Conservation (phyloP, 2,113 vertebrate genomes). For the Odobenus rosmarus region DNA sequence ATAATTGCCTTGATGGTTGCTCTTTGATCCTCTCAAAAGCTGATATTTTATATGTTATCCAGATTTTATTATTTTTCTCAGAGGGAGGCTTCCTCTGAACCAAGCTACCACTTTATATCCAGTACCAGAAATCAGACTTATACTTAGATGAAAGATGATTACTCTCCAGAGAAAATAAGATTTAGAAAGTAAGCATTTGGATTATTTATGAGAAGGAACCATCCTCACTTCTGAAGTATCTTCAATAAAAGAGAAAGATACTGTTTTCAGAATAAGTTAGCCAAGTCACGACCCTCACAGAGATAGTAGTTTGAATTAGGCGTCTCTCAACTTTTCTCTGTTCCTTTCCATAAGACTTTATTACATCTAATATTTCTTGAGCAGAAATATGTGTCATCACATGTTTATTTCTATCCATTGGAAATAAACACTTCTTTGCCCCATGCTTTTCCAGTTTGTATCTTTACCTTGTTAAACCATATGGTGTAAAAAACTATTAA, state of each 20-base stretch:
- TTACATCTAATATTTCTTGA: not conserved
- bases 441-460: not conserved
- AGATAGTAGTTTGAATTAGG: not conserved
- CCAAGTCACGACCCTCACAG: fast-evolving
- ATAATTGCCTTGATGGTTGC: not conserved
- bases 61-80: not conserved
- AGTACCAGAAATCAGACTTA: not conserved
- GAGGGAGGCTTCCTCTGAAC: not conserved
- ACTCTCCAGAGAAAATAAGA: not conserved
- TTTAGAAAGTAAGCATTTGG: not conserved
- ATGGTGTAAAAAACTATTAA: not conserved
- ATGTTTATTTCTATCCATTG: too few relatives aligned
- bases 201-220: not conserved
- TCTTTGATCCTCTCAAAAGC: not conserved
- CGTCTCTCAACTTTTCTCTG: not conserved
- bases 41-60: not conserved
- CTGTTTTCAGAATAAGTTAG: not conserved
- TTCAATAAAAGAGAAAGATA: not conserved
- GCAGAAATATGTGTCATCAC: not conserved
- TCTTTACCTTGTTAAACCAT: not conserved
- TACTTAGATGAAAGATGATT: not conserved
- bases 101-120: not conserved
- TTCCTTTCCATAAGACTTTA: not conserved
- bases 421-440: not conserved
- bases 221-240: not conserved